Evolutionary conservation across 1,140 invertebrate species (phyloP).

Genomic region (Lepidotrigona ventralis): DNA sequence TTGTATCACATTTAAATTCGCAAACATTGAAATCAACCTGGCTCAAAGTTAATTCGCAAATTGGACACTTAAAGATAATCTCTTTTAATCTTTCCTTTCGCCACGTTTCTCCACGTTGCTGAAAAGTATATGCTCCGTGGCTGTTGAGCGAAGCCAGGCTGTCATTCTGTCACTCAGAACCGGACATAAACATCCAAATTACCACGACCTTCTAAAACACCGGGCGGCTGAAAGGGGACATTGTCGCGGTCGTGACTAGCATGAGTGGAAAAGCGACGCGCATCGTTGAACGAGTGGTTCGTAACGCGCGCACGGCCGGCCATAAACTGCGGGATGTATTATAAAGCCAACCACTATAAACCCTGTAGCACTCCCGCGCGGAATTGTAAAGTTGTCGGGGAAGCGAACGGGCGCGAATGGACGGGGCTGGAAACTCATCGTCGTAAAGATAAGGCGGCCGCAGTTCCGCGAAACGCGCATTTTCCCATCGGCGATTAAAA

Average conservation of each 20-base stretch:
- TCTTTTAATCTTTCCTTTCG: background rate
- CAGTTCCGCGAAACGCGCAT: slow-evolving; percentile 37
- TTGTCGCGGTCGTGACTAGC: slow-evolving; percentile 34
- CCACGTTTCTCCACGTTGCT: background rate
- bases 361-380: slow-evolving; percentile 64
- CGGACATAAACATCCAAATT: slow-evolving; percentile 12
- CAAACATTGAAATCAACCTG: too few relatives aligned
- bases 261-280: slow-evolving; percentile 27
- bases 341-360: slow-evolving; percentile 72
- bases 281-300: slow-evolving; percentile 30
- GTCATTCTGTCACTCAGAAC: background rate
- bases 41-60: too few relatives aligned
- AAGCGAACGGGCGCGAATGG: slow-evolving; percentile 49
- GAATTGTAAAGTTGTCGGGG: slow-evolving; percentile 72
- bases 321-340: slow-evolving; percentile 68
- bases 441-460: slow-evolving; percentile 63
- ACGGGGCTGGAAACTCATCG: slow-evolving; percentile 58
- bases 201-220: background rate
- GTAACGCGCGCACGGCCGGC: slow-evolving; percentile 47
- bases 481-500: slow-evolving; percentile 26
- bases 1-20: too few relatives aligned
- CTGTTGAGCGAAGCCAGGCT: background rate
- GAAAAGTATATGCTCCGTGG: background rate
- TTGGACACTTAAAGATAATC: too few relatives aligned
- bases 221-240: slow-evolving; percentile 20